Evolutionary conservation across 2,888 invertebrate genomes (phyloP).

Genomic region (Actias luna): DNA sequence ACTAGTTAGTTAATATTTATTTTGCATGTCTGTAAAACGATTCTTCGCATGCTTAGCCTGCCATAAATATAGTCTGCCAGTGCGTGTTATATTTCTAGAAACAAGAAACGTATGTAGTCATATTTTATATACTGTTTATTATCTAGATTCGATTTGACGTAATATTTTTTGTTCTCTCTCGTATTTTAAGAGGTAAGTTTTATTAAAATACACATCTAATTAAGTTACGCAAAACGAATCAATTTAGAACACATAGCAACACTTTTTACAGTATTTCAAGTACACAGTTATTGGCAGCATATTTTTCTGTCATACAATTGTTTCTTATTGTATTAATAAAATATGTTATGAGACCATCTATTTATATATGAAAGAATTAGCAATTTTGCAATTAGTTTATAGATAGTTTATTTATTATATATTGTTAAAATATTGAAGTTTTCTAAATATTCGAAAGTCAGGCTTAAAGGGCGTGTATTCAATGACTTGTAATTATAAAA

Average conservation of each 20-base stretch:
- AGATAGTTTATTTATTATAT: too few species aligned
- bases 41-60: conserved; percentile 3
- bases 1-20: background rate
- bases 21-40: background rate
- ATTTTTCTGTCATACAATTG: background rate
- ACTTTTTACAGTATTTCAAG: background rate
- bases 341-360: too few species aligned
- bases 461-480: background rate
- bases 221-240: background rate
- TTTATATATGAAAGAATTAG: too few species aligned
- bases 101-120: background rate
- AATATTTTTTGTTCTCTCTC: background rate
- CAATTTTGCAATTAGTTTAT: too few species aligned
- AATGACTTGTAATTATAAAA: background rate
- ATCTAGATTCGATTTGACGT: background rate
- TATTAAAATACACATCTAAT: background rate
- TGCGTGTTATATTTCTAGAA: background rate
- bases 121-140: background rate
- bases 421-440: background rate
- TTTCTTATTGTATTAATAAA: background rate
- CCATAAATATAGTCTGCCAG: background rate
- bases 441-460: background rate
- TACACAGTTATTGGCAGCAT: background rate
- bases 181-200: background rate
- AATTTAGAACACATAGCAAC: background rate